Percentiles rank a stretch among this genome's conserved stretches.
Conservation (phyloP, 1,140 invertebrate genomes). For the Drosophila pseudoananassae region DNA sequence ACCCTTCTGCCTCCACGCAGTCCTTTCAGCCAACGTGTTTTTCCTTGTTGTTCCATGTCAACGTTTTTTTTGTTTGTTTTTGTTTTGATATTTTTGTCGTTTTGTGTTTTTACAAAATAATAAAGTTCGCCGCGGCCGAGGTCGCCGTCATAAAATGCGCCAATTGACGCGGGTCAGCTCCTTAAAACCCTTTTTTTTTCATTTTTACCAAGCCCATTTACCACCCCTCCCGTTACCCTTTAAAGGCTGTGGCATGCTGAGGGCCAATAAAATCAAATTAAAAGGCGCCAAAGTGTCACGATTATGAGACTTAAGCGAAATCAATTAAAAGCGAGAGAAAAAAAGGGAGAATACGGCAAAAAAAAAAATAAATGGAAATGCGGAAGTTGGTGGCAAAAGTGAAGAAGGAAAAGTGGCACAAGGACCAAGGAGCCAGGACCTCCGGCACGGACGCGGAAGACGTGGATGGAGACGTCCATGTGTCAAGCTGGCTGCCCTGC, state of each 20-base stretch:
- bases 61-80: conserved; percentile 11
- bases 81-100: conserved; percentile 5
- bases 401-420: conserved; percentile 29
- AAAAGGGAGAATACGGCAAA: not conserved
- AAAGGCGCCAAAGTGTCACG: conserved; percentile 81
- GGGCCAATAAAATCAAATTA: conserved; percentile 82
- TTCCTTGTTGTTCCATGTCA: conserved; percentile 26
- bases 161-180: conserved; percentile 73
- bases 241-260: conserved; percentile 56
- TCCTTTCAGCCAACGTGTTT: not conserved
- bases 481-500: conserved; percentile 48
- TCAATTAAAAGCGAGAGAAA: conserved; percentile 61
- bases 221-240: not conserved
- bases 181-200: conserved; percentile 15
- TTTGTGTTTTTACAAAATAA: conserved; percentile 56
- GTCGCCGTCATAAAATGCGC: conserved; percentile 71
- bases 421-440: conserved; percentile 2
- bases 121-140: conserved; percentile 65
- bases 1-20: not conserved
- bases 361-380: not conserved
- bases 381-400: conserved; percentile 6
- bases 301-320: conserved; percentile 81
- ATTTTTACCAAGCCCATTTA: not conserved
- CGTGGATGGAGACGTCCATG: conserved; percentile 46
- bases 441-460: not conserved